Base-by-base conservation (phyloP, 2,888 invertebrate species). In the Scaptomyza reducta region DNA sequence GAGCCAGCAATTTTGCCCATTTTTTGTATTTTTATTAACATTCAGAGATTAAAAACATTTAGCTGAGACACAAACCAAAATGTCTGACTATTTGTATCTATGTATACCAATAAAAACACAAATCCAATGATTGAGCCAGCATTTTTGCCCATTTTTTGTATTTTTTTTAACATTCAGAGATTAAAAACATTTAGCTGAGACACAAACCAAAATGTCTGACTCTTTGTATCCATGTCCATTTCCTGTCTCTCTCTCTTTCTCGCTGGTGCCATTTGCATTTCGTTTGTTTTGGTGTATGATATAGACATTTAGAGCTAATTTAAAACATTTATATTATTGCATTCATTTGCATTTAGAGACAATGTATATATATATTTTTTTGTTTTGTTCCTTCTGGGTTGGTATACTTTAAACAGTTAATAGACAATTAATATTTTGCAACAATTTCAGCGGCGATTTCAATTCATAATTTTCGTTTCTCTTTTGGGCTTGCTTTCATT, bases 101-200 rank as follows among this genome's bases (percentile, higher is more conserved):
- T 13, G 1, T 27, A n/a, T n/a, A 13, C 13, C 2, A 47, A 10
- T 27, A 35, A 27, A 18, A 0, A 18, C 1, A n/a, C 13, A 16
- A 22, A 5, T 13, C 25, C 11, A 41, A 51, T 38, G n/a, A 10
- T 4, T 1, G 7, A 16, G 31, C 41, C 42, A 22, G 5, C 51
- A 70, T 16, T 27, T 27, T 27, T 22, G 22, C 22, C 10, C 31
- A 31, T 31, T 31, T 31, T 60, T n/a, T n/a, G n/a, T 2, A 22
- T 2, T 16, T 14, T 4, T 55, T 13, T 11, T 3, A 27, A 14
- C 10, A 29, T 42, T 10, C 58, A 35, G 35, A 35, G n/a, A 6
- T 10, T 31, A 14, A 38, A 16, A 38, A 38, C 38, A 38, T 9
- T 14, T 16, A 16, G 16, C 16, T 16, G 10, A 40, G 16, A 40